Conservation (phyloP, 1,140 invertebrate genomes). For the Papilio polytes region DNA sequence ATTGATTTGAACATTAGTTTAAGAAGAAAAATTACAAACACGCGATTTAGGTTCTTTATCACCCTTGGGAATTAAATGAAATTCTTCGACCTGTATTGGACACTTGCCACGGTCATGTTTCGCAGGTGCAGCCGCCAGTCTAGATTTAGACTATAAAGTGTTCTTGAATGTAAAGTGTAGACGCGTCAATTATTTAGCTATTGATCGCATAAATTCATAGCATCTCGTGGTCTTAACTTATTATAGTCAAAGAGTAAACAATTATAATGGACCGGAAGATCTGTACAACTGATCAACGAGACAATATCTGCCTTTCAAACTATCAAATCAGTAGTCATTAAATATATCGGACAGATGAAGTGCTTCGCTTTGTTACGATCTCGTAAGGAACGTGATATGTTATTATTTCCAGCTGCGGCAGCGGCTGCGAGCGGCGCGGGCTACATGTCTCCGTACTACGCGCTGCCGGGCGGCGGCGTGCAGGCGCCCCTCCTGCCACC, state of each 20-base stretch:
- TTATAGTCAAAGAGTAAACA: too few relatives aligned
- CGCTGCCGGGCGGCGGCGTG: conserved; percentile 86
- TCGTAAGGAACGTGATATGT: neutral
- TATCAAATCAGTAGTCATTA: too few relatives aligned
- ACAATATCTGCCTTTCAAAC: too few relatives aligned
- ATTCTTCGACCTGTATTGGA: conserved; percentile 3
- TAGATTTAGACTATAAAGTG: conserved; percentile 19
- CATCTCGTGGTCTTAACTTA: too few relatives aligned
- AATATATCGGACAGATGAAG: too few relatives aligned
- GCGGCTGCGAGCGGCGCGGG: conserved; percentile 86
- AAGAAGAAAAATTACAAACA: neutral
- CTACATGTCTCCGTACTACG: conserved; percentile 88
- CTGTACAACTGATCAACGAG: too few relatives aligned
- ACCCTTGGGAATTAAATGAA: neutral
- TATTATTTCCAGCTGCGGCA: conserved; percentile 65
- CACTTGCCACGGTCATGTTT: neutral
- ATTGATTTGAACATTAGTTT: neutral
- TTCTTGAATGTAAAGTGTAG: neutral
- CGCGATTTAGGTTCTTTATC: neutral
- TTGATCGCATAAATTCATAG: too few relatives aligned
- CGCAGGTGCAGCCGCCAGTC: neutral
- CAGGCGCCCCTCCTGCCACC: conserved; percentile 86
- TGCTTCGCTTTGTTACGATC: neutral
- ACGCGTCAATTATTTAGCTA: neutral
- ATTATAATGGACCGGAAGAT: too few relatives aligned